phyloP scores from a whole-genome alignment of 2,113 vertebrate species.

The Cebidichthys violaceus region DNA sequence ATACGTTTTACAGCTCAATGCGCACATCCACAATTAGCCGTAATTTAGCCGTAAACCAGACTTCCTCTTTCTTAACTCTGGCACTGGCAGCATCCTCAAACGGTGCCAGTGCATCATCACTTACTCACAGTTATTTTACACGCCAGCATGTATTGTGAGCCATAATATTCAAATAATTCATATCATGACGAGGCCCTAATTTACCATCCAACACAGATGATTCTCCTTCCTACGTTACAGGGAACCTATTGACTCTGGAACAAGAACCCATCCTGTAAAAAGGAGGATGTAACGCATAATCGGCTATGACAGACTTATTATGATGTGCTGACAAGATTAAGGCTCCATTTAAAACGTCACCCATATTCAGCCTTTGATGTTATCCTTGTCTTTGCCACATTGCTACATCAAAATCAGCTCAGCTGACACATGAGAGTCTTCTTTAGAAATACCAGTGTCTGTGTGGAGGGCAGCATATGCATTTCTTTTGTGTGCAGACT shows the following conservation, averaged over 20 bases:
- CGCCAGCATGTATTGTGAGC: conserved; percentile 21
- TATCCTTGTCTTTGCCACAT: conserved; percentile 51
- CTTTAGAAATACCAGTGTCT: conserved; percentile 29
- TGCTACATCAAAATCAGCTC: conserved; percentile 49
- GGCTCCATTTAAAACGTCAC: conserved; percentile 52
- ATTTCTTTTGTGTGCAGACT: conserved; percentile 52
- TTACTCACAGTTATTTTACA: conserved; percentile 46
- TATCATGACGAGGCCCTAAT: conserved; percentile 25
- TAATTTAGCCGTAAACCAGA: conserved; percentile 38
- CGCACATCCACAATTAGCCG: not conserved
- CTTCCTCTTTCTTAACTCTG: conserved; percentile 27
- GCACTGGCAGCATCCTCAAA: not conserved
- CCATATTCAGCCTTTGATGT: conserved; percentile 67
- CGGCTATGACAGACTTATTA: conserved; percentile 56
- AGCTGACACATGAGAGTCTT: conserved; percentile 59
- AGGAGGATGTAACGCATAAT: conserved; percentile 46
- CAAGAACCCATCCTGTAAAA: conserved; percentile 24
- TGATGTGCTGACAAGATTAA: conserved; percentile 69
- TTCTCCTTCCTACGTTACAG: conserved; percentile 10
- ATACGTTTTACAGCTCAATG: not conserved
- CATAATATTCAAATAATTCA: conserved; percentile 40
- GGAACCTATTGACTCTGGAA: conserved; percentile 31
- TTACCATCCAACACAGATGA: conserved; percentile 21
- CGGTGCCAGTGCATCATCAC: conserved; percentile 28
- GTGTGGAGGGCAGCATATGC: conserved; percentile 29